Conservation (phyloP, 2,888 invertebrate genomes). For the Oxyteleia sp. region DNA sequence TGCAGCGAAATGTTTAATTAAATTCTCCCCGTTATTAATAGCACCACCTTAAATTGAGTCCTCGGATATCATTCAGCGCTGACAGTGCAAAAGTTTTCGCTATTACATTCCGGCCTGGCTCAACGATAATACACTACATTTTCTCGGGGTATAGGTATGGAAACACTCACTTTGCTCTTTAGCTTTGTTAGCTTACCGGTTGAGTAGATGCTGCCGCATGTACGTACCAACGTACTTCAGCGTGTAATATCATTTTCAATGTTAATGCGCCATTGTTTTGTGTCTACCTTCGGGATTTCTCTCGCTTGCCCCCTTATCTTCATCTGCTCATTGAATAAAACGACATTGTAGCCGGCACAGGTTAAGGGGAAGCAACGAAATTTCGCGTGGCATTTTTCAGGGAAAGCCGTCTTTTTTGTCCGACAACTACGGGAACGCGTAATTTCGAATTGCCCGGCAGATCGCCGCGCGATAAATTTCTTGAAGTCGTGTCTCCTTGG, state of each 20-base stretch:
- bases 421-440: background rate
- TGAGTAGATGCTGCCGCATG: constrained; percentile 65
- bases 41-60: constrained; percentile 37
- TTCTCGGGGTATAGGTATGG: constrained; percentile 12
- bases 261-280: constrained; percentile 78
- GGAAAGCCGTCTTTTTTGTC: background rate
- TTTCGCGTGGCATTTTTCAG: constrained; percentile 40
- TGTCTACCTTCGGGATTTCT: constrained; percentile 68
- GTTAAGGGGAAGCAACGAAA: constrained; percentile 58
- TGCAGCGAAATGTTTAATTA: constrained; percentile 15
- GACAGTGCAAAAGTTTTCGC: constrained; percentile 43
- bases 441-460: constrained; percentile 11
- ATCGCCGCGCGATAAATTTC: constrained; percentile 4
- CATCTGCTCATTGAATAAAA: constrained; percentile 71
- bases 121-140: constrained; percentile 39
- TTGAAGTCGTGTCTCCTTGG: background rate
- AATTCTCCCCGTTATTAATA: background rate
- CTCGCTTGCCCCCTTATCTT: constrained; percentile 68
- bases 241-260: constrained; percentile 75
- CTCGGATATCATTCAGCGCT: constrained; percentile 34
- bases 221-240: constrained; percentile 55
- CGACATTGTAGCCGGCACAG: constrained; percentile 64
- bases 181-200: constrained; percentile 68
- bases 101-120: constrained; percentile 40
- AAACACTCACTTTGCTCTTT: constrained; percentile 60